Percentiles rank a stretch among this genome's conserved stretches.
phyloP scores from a whole-genome alignment of 2,113 vertebrate genomes.

The Eleginops maclovinus region DNA sequence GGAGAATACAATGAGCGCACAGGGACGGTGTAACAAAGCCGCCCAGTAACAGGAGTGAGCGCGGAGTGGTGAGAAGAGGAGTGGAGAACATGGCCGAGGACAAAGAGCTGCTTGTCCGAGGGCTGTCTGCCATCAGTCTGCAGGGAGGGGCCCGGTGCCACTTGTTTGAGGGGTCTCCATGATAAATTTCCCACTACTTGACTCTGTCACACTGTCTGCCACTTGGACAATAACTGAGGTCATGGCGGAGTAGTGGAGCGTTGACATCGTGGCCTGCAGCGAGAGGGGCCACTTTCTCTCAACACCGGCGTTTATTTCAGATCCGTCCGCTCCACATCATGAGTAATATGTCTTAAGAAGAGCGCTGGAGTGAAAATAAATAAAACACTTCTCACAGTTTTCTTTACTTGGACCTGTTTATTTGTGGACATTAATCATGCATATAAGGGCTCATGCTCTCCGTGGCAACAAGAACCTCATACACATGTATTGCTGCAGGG shows the following conservation, averaged over 20 bases:
- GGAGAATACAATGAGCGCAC: slow-evolving; percentile 47
- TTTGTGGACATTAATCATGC: slow-evolving; percentile 72
- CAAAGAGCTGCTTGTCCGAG: slow-evolving; percentile 81
- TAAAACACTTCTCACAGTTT: slow-evolving; percentile 64
- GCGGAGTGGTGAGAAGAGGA: slow-evolving; percentile 73
- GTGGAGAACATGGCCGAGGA: slow-evolving; percentile 73
- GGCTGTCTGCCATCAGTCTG: slow-evolving; percentile 63
- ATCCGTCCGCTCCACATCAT: slow-evolving; percentile 20
- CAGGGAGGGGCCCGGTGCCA: slow-evolving; percentile 61
- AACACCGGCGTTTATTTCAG: slow-evolving; percentile 56
- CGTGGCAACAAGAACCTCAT: neutral
- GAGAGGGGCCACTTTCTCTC: slow-evolving; percentile 66
- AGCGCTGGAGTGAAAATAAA: slow-evolving; percentile 59
- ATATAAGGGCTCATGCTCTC: neutral
- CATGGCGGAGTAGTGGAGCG: slow-evolving; percentile 62
- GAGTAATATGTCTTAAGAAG: slow-evolving; percentile 47
- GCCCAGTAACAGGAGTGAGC: slow-evolving; percentile 62
- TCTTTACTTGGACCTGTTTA: slow-evolving; percentile 59
- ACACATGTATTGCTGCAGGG: neutral
- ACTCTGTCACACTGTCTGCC: slow-evolving; percentile 82
- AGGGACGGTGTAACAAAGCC: slow-evolving; percentile 49
- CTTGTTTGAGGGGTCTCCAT: slow-evolving; percentile 79
- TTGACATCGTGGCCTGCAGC: slow-evolving; percentile 49
- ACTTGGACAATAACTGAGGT: slow-evolving; percentile 81
- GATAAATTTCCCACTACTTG: slow-evolving; percentile 85